Evolutionary conservation across 1,140 invertebrate genomes (phyloP).

Genomic region (Phocides pigmalion): DNA sequence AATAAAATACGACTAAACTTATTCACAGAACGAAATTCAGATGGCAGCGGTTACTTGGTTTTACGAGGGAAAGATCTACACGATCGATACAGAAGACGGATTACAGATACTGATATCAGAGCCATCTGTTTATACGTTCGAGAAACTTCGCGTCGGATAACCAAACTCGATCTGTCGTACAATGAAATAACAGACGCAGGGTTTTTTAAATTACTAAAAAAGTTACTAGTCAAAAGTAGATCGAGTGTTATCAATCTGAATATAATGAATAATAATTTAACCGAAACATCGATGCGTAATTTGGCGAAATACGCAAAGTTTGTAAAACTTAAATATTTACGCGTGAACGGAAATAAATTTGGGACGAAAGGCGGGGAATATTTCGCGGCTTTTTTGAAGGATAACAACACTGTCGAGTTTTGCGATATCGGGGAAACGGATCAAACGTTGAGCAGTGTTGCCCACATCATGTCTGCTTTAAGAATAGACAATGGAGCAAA

Average conservation of each 20-base stretch:
- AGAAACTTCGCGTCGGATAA: constrained; percentile 71
- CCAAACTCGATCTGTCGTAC: constrained; percentile 81
- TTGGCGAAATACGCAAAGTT: constrained; percentile 64
- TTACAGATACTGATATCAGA: constrained; percentile 78
- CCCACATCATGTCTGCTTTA: constrained; percentile 75
- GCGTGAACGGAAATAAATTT: constrained; percentile 84
- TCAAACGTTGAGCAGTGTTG: constrained; percentile 81
- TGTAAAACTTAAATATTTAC: constrained; percentile 77
- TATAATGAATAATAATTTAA: constrained; percentile 83
- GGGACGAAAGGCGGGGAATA: constrained; percentile 76
- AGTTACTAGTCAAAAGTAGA: constrained; percentile 61
- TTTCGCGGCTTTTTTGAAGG: constrained; percentile 75
- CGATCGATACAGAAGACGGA: constrained; percentile 59
- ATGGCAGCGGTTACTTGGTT: constrained; percentile 60
- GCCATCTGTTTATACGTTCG: constrained; percentile 77
- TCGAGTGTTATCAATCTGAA: constrained; percentile 77
- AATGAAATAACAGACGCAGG: constrained; percentile 84
- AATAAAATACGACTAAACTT: constrained; percentile 65
- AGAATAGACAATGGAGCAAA: constrained; percentile 62
- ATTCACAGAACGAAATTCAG: constrained; percentile 70
- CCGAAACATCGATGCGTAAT: constrained; percentile 60
- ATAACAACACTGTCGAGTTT: constrained; percentile 74
- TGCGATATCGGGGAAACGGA: constrained; percentile 84
- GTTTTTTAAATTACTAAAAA: constrained; percentile 79
- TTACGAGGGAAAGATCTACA: constrained; percentile 63